A percentile compares a stretch with the other conserved stretches of the same genome.
phyloP scores from a whole-genome alignment of 2,113 vertebrate species.

The Sorex fumeus region DNA sequence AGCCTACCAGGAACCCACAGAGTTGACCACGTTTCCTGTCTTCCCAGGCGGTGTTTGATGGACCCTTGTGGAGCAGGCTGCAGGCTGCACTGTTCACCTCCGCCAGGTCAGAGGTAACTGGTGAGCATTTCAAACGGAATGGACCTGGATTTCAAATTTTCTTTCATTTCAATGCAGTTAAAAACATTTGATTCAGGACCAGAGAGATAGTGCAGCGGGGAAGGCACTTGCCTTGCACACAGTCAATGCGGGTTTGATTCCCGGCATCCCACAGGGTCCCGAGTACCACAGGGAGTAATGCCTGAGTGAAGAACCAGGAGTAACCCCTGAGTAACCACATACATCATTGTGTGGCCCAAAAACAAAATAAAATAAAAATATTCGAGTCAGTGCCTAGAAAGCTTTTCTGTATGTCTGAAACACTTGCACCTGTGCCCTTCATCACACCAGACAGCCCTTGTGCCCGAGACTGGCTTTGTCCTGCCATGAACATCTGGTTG shows the following conservation, averaged over 20 bases:
- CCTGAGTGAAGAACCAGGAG: too few species aligned
- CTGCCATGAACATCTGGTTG: neutral
- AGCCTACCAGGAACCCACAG: neutral
- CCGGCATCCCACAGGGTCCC: too few species aligned
- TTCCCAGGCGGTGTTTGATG: neutral
- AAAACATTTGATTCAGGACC: too few species aligned
- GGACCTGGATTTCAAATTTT: neutral
- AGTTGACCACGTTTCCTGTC: neutral
- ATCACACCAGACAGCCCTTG: neutral
- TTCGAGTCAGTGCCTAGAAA: slow-evolving; percentile 13
- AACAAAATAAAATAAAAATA: too few species aligned
- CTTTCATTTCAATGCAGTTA: neutral
- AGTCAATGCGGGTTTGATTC: too few species aligned
- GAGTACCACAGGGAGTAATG: too few species aligned
- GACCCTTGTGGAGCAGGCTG: too few species aligned
- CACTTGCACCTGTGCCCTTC: neutral
- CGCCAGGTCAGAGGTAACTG: too few species aligned
- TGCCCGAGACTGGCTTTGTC: neutral
- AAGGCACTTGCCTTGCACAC: too few species aligned
- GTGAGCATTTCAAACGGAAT: neutral
- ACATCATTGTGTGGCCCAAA: too few species aligned
- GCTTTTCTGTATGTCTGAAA: neutral
- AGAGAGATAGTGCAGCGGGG: too few species aligned
- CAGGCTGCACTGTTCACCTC: neutral
- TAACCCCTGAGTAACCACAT: too few species aligned